phyloP scores from a whole-genome alignment of 23 tunicate genomes.

The Phallusia fumigata region DNA sequence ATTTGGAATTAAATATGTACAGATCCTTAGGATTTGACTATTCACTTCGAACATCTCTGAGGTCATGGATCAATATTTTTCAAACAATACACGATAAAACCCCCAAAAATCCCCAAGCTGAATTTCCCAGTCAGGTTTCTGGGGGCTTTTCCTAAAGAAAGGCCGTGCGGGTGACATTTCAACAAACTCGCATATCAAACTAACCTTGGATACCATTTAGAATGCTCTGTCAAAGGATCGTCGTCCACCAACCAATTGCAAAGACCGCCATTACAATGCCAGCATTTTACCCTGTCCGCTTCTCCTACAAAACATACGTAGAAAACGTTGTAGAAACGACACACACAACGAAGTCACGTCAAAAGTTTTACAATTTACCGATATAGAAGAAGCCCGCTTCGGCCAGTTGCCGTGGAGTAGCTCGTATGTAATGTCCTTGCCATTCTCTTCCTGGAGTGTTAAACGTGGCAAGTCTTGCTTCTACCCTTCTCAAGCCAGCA shows the following conservation, averaged over 20 bases:
- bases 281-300: conserved; percentile 28
- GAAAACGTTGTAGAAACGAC: not conserved
- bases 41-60: no score
- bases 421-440: conserved; percentile 6
- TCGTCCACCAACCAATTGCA: conserved; percentile 26
- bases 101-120: no score
- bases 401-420: conserved; percentile 5
- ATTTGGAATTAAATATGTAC: no score
- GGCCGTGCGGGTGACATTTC: no score
- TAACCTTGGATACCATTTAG: conserved; percentile 41
- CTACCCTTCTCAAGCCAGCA: not conserved
- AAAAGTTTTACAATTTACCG: not conserved
- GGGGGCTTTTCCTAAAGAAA: no score
- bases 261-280: conserved; percentile 36
- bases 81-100: no score
- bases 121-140: no score
- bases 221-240: conserved; percentile 41
- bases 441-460: not conserved
- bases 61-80: no score
- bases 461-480: not conserved
- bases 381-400: conserved; percentile 11
- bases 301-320: not conserved
- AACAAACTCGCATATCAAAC: not conserved
- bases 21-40: no score
- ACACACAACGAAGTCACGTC: not conserved